A percentile compares a stretch with the other conserved stretches of the same genome.
These are phyloP conservation scores for Stichodactyla mertensii DNA, from an alignment of 64 coral and sea anemone species.

Conservation along the genomic window DNA sequence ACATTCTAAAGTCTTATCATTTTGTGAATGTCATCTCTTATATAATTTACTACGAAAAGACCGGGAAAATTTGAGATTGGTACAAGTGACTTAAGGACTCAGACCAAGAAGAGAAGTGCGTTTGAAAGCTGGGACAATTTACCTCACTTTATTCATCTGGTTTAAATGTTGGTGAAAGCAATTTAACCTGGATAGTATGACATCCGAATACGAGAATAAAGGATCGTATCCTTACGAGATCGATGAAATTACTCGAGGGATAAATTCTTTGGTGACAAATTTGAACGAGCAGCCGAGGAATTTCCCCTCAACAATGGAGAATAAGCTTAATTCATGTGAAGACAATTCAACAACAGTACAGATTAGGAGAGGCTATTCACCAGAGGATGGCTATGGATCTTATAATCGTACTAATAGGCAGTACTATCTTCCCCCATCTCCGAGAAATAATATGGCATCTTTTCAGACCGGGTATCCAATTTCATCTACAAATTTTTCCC, in stretches of 20 bases:
- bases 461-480: background rate
- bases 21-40: background rate
- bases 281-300: background rate
- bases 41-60: background rate
- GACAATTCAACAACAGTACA: background rate
- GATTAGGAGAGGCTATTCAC: background rate
- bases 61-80: background rate
- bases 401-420: background rate
- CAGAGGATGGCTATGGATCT: background rate
- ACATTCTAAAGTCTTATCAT: background rate
- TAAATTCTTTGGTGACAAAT: slow-evolving; percentile 8
- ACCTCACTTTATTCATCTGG: background rate
- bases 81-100: background rate
- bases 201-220: background rate
- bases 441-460: slow-evolving; percentile 14
- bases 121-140: background rate
- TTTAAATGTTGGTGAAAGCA: background rate
- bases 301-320: background rate
- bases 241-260: slow-evolving; percentile 1
- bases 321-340: background rate
- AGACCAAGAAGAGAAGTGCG: background rate
- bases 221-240: background rate
- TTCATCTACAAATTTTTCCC: background rate
- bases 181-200: background rate
- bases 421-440: slow-evolving; percentile 1